Conservation (phyloP, 2,888 invertebrate genomes). For the Pristionchus exspectatus region DNA sequence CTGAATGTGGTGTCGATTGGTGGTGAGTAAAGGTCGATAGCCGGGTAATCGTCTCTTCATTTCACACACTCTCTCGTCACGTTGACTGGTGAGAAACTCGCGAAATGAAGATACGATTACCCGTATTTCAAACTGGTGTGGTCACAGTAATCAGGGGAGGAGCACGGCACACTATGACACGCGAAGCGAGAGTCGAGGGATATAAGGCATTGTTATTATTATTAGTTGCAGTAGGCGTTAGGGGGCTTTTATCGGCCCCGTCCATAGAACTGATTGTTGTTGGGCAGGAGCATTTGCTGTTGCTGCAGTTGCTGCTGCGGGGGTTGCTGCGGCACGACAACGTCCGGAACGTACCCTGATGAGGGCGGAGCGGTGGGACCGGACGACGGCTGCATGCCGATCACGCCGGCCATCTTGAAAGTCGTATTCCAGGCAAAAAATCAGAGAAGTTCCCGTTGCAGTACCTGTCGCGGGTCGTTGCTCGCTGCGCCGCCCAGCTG, state of each 20-base stretch:
- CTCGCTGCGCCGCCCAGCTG: background rate
- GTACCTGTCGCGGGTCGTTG: constrained; percentile 34
- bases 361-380: background rate
- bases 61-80: too few relatives aligned
- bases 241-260: constrained; percentile 1
- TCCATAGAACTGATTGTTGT: constrained; percentile 17
- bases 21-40: too few relatives aligned
- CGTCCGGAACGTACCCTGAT: constrained; percentile 53
- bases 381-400: constrained; percentile 22
- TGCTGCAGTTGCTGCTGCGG: background rate
- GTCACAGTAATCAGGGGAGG: background rate
- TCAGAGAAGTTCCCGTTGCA: too few relatives aligned
- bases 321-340: background rate
- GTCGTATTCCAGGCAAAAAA: too few relatives aligned
- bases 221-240: background rate
- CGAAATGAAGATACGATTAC: too few relatives aligned
- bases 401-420: constrained; percentile 37
- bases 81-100: too few relatives aligned
- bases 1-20: background rate
- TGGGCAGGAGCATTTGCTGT: background rate
- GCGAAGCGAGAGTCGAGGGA: background rate
- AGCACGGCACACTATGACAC: too few relatives aligned
- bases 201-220: background rate
- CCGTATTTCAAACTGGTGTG: too few relatives aligned
- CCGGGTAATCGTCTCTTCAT: too few relatives aligned